Conservation (phyloP, 92 coral and sea anemone genomes). For the Epizoanthus ramosus region DNA sequence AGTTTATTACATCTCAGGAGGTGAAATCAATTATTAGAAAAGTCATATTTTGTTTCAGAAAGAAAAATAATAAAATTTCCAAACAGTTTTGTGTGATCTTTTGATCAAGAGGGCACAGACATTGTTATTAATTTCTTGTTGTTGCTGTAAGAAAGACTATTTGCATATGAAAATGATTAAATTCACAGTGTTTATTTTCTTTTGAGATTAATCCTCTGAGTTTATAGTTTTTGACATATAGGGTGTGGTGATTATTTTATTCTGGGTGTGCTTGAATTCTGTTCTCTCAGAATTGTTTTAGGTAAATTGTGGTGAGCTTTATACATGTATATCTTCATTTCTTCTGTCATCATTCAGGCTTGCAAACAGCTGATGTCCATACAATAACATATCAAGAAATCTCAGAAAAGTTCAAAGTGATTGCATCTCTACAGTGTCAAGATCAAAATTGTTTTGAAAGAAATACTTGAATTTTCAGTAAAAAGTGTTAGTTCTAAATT, state of each 20-base stretch:
- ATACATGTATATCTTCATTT: neutral
- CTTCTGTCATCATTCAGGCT: neutral
- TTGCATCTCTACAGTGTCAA: neutral
- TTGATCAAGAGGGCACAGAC: slow-evolving; percentile 8
- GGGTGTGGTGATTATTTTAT: neutral
- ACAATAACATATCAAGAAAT: slow-evolving; percentile 1
- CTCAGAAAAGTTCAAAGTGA: neutral
- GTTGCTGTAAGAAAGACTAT: slow-evolving; percentile 32
- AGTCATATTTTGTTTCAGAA: neutral
- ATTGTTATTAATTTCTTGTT: slow-evolving; percentile 34
- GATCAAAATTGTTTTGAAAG: neutral
- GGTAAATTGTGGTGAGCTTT: neutral
- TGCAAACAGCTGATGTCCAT: neutral
- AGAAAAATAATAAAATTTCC: neutral
- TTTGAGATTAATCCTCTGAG: neutral
- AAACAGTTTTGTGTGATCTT: slow-evolving; percentile 10
- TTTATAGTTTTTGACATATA: neutral
- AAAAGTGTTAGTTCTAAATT: neutral
- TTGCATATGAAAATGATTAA: slow-evolving; percentile 32
- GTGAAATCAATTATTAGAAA: slow-evolving; percentile 13
- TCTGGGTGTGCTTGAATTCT: neutral
- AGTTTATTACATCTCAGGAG: neutral
- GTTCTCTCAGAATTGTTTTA: neutral
- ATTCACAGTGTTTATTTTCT: slow-evolving; percentile 15
- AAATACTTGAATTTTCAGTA: neutral